Conservation (phyloP, 2,888 invertebrate species). For the Pyrocoelia pectoralis region DNA sequence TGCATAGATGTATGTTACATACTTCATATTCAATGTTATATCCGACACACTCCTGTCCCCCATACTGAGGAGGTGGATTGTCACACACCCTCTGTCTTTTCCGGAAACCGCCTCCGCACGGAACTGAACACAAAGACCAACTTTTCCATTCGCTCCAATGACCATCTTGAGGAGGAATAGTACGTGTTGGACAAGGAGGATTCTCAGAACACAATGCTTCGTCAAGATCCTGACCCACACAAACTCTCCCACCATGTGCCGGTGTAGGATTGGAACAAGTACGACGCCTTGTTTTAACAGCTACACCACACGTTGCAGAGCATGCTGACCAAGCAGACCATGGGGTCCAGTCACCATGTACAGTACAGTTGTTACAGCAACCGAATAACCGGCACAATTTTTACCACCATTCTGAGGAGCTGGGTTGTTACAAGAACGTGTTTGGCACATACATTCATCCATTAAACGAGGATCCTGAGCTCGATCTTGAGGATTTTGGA, state of each 20-base stretch:
- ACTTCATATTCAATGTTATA: slow-evolving; percentile 75
- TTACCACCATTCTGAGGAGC: slow-evolving; percentile 79
- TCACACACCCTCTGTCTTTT: slow-evolving; percentile 73
- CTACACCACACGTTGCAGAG: slow-evolving; percentile 81
- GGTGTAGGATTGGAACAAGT: slow-evolving; percentile 89
- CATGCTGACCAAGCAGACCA: slow-evolving; percentile 96
- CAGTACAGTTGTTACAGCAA: slow-evolving; percentile 82
- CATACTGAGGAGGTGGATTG: slow-evolving; percentile 72
- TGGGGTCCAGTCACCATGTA: slow-evolving; percentile 90
- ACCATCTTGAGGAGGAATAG: slow-evolving; percentile 63
- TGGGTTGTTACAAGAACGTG: slow-evolving; percentile 84
- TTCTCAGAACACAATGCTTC: slow-evolving; percentile 77
- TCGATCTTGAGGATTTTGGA: slow-evolving; percentile 65
- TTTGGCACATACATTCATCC: slow-evolving; percentile 81
- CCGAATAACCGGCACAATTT: slow-evolving; percentile 70
- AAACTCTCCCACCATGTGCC: slow-evolving; percentile 83
- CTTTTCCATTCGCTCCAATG: slow-evolving; percentile 73
- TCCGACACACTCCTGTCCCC: slow-evolving; percentile 79
- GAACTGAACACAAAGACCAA: slow-evolving; percentile 80
- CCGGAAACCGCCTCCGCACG: slow-evolving; percentile 77
- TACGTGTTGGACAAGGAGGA: slow-evolving; percentile 77
- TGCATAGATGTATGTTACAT: slow-evolving; percentile 77
- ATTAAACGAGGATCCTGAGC: slow-evolving; percentile 63
- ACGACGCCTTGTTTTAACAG: slow-evolving; percentile 81
- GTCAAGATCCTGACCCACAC: slow-evolving; percentile 81